A percentile compares a stretch with the other conserved stretches of the same genome.
Evolutionary conservation across 2,888 invertebrate genomes (phyloP).

Genomic region (Synanthedon tipuliformis): DNA sequence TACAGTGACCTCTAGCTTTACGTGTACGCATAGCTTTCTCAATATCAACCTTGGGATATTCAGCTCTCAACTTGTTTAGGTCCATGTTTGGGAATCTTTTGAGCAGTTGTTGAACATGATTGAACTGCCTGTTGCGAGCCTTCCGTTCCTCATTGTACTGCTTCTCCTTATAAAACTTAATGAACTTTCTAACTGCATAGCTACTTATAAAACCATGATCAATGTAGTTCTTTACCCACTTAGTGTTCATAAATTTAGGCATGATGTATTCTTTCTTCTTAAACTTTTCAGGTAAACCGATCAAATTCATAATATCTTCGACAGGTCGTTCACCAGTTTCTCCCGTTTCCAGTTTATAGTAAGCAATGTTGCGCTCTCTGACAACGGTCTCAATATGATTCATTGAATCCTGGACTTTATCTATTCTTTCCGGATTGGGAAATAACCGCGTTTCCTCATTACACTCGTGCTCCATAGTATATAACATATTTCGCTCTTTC

Average conservation of each 20-base stretch:
- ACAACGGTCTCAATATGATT: conserved; percentile 90
- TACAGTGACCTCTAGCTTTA: conserved; percentile 73
- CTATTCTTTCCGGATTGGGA: conserved; percentile 92
- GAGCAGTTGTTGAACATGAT: conserved; percentile 76
- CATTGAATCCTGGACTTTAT: conserved; percentile 97
- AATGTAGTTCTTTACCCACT: conserved; percentile 72
- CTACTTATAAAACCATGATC: conserved; percentile 66
- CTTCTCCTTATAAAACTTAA: conserved; percentile 74
- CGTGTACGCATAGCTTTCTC: conserved; percentile 71
- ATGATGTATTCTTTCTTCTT: conserved; percentile 72
- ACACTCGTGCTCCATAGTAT: conserved; percentile 93
- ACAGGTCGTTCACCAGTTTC: conserved; percentile 82
- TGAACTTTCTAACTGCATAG: conserved; percentile 70
- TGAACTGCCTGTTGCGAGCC: conserved; percentile 72
- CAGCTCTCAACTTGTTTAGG: conserved; percentile 74
- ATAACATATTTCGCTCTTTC: conserved; percentile 96
- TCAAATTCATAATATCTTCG: conserved; percentile 63
- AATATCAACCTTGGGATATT: conserved; percentile 82
- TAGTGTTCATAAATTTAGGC: conserved; percentile 75
- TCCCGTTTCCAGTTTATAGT: conserved; percentile 89
- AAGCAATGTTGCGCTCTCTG: conserved; percentile 91
- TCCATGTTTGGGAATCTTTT: conserved; percentile 83
- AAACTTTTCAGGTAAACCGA: conserved; percentile 73
- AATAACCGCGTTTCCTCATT: conserved; percentile 76
- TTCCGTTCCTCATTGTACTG: conserved; percentile 67